Evolutionary conservation across 2,888 invertebrate species (phyloP), one percentile per base, ranked within the genome.

Genomic region (Bhutanitis thaidina): DNA sequence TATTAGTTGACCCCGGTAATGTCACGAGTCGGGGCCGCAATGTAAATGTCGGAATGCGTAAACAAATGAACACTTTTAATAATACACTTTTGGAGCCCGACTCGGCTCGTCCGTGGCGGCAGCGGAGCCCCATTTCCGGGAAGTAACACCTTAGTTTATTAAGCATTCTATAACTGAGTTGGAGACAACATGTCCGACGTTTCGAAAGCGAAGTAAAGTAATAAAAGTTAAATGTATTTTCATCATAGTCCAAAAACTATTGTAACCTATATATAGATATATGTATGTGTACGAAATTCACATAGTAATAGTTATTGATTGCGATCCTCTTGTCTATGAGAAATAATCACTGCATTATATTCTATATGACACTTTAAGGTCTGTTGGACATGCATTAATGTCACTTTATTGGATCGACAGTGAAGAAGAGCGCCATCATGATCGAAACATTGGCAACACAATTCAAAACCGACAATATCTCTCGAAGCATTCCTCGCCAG

Each of bases 71-170:
- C 57, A 62, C 60, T 59, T 57, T 56, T 58, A 59, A 64, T 59
- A 60, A 52, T 55, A 62, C 56, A 62, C 65, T 62, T 64, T 57
- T 64, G 59, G 59, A 61, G 58, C 62, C 57, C 62, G 56, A 49
- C 53, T 44, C 41, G 49, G 36, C 47, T 53, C 60, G 60, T 61
- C 54, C 58, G 59, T 60, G 65, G 56, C 45, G 60, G 60, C 51
- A 40, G 49, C 52, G 39, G 44, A 50, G 67, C 62, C 71, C 43
- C 44, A 67, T 67, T 77, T 80, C 80, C 79, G 66, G 77, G 77
- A 81, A 75, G 65, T 75, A 59, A 64, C 73, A 74, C 74, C 65
- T 62, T 62, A 16, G 30, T 20, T 20, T 36, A 51, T 51, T 36
- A 44, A 29, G 16, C 35, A 14, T 41, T 51, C 25, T 41, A 37